Evolutionary conservation across 1,140 invertebrate species (phyloP).

Genomic region (Pseudomyrmex pallidus): DNA sequence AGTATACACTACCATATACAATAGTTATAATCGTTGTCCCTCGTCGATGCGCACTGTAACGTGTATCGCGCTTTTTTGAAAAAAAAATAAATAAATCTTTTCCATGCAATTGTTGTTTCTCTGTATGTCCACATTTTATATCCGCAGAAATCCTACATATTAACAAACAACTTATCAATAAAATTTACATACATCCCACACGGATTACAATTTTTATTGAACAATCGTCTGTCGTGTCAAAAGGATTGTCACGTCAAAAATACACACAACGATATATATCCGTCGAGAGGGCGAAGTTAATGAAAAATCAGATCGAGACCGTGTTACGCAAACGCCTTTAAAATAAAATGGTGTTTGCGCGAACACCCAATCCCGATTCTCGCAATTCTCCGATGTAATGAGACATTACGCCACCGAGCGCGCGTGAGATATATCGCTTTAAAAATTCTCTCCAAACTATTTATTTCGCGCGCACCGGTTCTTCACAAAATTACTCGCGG

Average conservation of each 20-base stretch:
- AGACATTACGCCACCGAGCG: constrained; percentile 29
- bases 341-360: neutral
- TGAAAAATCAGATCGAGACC: constrained; percentile 22
- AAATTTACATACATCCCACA: neutral
- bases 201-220: no score
- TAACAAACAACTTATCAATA: constrained; percentile 20
- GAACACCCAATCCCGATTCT: constrained; percentile 13
- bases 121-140: neutral
- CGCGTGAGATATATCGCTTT: constrained; percentile 19
- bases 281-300: neutral
- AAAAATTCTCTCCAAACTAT: constrained; percentile 38
- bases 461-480: constrained; percentile 27
- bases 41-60: constrained; percentile 82
- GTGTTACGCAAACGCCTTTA: constrained; percentile 26
- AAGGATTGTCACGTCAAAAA: no score
- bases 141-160: neutral
- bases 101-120: constrained; percentile 73
- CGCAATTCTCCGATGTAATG: constrained; percentile 14
- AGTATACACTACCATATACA: constrained; percentile 81
- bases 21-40: constrained; percentile 83
- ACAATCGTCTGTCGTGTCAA: neutral
- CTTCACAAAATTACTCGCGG: constrained; percentile 39
- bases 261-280: neutral
- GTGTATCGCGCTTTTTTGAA: constrained; percentile 83
- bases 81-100: constrained; percentile 79